Percentiles rank a stretch among this genome's conserved stretches.
phyloP scores from a whole-genome alignment of 1,140 invertebrate genomes.

The Cyrtorhinus lividipennis region DNA sequence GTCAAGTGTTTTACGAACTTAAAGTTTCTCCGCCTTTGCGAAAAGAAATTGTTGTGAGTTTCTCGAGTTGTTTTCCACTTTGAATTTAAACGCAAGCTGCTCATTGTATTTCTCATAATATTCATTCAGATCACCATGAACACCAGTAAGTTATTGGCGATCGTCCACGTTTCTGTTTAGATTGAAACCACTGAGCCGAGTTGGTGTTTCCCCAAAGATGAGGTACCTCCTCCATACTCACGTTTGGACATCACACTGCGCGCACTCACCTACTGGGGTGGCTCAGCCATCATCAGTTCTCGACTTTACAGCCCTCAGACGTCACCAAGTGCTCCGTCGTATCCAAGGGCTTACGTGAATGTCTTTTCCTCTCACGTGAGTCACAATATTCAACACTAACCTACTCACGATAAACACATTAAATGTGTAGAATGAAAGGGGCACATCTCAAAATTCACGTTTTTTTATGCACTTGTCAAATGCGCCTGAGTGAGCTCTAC shows the following conservation, averaged over 20 bases:
- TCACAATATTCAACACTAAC: slow-evolving; percentile 23
- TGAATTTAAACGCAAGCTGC: too few species aligned
- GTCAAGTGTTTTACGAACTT: slow-evolving; percentile 68
- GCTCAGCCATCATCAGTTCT: slow-evolving; percentile 42
- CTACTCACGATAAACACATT: too few species aligned
- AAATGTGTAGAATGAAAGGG: too few species aligned
- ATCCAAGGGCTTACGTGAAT: slow-evolving; percentile 50
- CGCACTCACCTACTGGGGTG: slow-evolving; percentile 71
- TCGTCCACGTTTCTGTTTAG: too few species aligned
- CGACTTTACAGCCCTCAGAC: slow-evolving; percentile 49
- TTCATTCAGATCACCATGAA: too few species aligned
- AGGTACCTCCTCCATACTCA: slow-evolving; percentile 47
- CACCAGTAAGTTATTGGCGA: too few species aligned
- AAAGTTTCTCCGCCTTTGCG: slow-evolving; percentile 38
- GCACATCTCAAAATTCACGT: too few species aligned
- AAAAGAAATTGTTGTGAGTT: slow-evolving; percentile 27
- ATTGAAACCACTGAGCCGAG: slow-evolving; percentile 23
- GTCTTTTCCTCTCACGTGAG: neutral
- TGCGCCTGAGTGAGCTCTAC: too few species aligned
- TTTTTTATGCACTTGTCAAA: too few species aligned
- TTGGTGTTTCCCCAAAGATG: slow-evolving; percentile 33
- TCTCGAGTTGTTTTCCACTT: neutral
- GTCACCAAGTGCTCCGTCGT: slow-evolving; percentile 50
- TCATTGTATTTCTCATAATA: too few species aligned
- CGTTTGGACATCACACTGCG: slow-evolving; percentile 52